Evolutionary conservation across 2,797 vertebrate genomes (phyloP), one percentile per base, ranked within the genome.

Genomic region (Podargus strigoides): DNA sequence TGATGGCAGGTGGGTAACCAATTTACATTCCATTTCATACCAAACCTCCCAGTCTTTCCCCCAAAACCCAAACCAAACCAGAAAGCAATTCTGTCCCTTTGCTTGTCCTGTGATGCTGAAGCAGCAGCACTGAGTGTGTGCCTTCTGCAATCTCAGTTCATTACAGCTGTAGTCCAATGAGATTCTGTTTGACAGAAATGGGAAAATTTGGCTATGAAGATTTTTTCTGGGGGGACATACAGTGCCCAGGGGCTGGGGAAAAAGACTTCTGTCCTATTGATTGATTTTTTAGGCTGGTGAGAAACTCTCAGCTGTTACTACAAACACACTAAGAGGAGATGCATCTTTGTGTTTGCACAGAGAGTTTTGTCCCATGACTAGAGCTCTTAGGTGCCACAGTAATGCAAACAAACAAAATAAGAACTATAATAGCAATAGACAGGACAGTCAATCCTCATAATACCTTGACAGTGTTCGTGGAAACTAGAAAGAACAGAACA

Each of bases 401-500:
- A 88, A 94, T 86, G 79, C 50, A 79, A 63, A 85, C 58, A 92
- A 92, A 95, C 89, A 94, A 93, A 94, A 55, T 66, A 85, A 68
- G 87, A 92, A 62, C 87, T 88, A 32, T 66, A 91, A 96, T 42
- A 93, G 69, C 83, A 96, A 58, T 73, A 92, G 86, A 42, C 76
- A 77, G 66, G 82, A 95, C 89, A 96, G 79, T 93, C 94, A 92
- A 91, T 95, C 91, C 89, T 90, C 59, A 39, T 92, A 95, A 96
- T 81, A 93, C 92, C 82, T 77, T 84, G 76, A 83, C 36, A 86
- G 59, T 1, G 7, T 87, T 89, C 21, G 1, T 81, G 89, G 92
- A 93, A 95, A 93, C 66, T 28, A 84, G 39, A 81, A 91, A 90
- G 80, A 90, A 79, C n/a, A 93, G 89, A 89, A 81, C 86, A 77